Conservation (phyloP, 2,797 vertebrate species). For the Luscinia megarhynchos region DNA sequence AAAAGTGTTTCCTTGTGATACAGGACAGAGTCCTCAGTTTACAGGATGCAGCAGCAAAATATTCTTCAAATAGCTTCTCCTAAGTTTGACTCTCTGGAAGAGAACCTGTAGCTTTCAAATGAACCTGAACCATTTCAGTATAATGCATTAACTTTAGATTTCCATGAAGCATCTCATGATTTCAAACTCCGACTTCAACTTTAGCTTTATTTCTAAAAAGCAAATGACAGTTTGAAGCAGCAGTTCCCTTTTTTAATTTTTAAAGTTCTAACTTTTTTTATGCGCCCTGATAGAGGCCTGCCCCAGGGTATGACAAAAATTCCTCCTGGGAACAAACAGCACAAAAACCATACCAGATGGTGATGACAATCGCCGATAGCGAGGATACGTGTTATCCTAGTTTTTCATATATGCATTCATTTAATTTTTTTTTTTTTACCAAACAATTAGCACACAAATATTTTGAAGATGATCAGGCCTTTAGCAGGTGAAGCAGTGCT, state of each 20-base stretch:
- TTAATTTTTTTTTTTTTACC: not conserved
- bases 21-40: not conserved
- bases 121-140: not conserved
- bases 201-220: not conserved
- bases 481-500: not conserved
- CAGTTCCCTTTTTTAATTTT: not conserved
- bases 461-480: not conserved
- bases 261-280: not conserved
- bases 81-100: not conserved
- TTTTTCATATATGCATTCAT: not conserved
- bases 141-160: not conserved
- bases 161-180: not conserved
- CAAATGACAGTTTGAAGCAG: not conserved
- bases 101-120: not conserved
- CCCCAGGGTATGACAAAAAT: conserved; percentile 15
- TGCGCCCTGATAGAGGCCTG: not conserved
- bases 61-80: not conserved
- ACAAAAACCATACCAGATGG: conserved; percentile 29
- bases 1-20: not conserved
- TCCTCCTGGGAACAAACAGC: not conserved
- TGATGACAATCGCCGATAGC: not conserved
- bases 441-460: not conserved
- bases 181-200: not conserved
- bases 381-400: not conserved
- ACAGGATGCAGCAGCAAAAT: not conserved